Conservation (phyloP, 1,140 invertebrate genomes). For the Lucilia cuprina region DNA sequence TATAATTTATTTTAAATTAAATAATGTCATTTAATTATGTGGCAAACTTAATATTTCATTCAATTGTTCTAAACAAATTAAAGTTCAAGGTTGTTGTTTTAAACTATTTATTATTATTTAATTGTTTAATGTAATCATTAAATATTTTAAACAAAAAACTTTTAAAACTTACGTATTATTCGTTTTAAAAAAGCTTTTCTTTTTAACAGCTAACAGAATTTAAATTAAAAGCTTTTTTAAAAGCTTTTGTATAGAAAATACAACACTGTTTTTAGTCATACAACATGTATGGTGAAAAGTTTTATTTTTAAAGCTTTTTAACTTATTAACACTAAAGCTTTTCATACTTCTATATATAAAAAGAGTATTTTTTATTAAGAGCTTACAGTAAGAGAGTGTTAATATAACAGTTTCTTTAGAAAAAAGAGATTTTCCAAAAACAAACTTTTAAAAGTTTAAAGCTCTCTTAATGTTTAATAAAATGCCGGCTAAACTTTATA, state of each 20-base stretch:
- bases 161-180: not conserved
- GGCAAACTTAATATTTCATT: no score
- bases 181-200: not conserved
- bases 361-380: not conserved
- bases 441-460: no score
- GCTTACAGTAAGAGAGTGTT: no score
- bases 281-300: not conserved
- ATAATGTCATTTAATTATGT: not conserved
- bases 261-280: not conserved
- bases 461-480: no score
- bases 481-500: no score
- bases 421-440: no score
- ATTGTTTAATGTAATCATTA: not conserved
- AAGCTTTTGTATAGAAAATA: not conserved
- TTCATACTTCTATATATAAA: not conserved
- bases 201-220: not conserved
- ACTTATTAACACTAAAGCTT: not conserved
- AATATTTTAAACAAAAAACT: not conserved
- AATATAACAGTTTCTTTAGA: no score
- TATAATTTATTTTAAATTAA: not conserved
- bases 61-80: not conserved
- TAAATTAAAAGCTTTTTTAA: not conserved
- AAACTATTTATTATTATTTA: not conserved
- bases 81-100: constrained; percentile 3
- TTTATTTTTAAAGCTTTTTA: not conserved